Evolutionary conservation across 2,797 vertebrate species (phyloP).

Genomic region (Tachyglossus aculeatus): DNA sequence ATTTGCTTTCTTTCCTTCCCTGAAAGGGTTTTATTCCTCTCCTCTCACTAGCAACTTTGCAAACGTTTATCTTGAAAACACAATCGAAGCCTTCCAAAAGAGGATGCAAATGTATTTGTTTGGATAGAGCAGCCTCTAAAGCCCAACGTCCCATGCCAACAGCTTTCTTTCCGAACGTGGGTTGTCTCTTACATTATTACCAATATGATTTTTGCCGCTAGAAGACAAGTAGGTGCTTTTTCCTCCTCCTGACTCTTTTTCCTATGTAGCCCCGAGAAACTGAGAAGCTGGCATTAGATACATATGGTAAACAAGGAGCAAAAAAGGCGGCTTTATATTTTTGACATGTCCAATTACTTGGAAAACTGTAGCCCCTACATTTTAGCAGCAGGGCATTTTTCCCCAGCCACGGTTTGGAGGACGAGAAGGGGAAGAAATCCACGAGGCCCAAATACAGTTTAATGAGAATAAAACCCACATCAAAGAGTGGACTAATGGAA

Average conservation of each 20-base stretch:
- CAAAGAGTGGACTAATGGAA: constrained; percentile 59
- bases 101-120: constrained; percentile 49
- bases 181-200: constrained; percentile 40
- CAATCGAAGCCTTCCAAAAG: constrained; percentile 52
- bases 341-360: constrained; percentile 42
- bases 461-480: constrained; percentile 62
- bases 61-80: constrained; percentile 46
- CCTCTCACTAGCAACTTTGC: background rate
- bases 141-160: constrained; percentile 28
- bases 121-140: constrained; percentile 58
- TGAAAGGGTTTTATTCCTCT: too few relatives aligned
- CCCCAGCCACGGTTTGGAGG: constrained; percentile 7
- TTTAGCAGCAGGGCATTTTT: constrained; percentile 14
- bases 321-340: constrained; percentile 51
- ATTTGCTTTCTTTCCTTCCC: constrained; percentile 45
- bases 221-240: constrained; percentile 53
- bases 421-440: constrained; percentile 5
- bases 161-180: constrained; percentile 41
- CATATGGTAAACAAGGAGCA: constrained; percentile 54
- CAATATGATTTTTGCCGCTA: background rate
- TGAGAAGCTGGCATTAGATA: constrained; percentile 16
- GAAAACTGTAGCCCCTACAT: constrained; percentile 39
- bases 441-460: constrained; percentile 58
- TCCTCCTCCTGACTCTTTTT: constrained; percentile 15
- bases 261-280: constrained; percentile 18